Evolutionary conservation across 1,140 invertebrate genomes (phyloP), one percentile per base, ranked within the genome.

Genomic region (Bombyx mandarina): DNA sequence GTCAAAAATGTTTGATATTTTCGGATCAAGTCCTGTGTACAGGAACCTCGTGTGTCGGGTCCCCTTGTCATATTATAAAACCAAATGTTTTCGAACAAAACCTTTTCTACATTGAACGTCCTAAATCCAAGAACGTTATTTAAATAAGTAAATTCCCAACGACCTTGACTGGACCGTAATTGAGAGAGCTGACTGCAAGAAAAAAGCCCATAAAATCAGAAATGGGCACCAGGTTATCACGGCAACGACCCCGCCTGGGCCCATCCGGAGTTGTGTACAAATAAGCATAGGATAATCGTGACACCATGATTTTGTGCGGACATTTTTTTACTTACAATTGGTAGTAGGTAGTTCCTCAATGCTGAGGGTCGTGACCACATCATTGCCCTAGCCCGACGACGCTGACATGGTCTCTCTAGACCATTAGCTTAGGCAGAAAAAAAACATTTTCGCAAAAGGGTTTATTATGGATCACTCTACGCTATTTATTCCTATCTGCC

Each of bases 141-240:
- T 54, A 54, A 7, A n/a, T 44, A 54, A 45, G 45, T n/a, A 54
- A 44, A 46, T 43, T 53, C 53, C 53, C 8, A 51, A 8, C 26
- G 7, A 51, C 50, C 22, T 51, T 35, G 26, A 35, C 22, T 49
- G 48, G 48, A 49, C 48, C 48, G 12, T 49, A 49, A 6, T 22
- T 22, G 48, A 10, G 51, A 9, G 12, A 35, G 26, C 26, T 35
- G 26, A 35, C 26, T 51, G 43, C 44, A 47, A 52, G 59, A 22
- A 52, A 56, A 53, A 61, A 49, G 45, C 47, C 56, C 49, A 45
- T 56, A 52, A 61, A 61, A 61, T 56, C 59, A 48, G 54, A 51
- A 56, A 54, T 45, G 54, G 48, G 45, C 53, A 45, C 35, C 54
- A 61, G 49, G 59, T 61, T 61, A 61, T 61, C 54, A 61, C 54